These are phyloP conservation scores for Gambusia holbrooki DNA, from an alignment of 2,113 vertebrate species.

Conservation along the genomic window DNA sequence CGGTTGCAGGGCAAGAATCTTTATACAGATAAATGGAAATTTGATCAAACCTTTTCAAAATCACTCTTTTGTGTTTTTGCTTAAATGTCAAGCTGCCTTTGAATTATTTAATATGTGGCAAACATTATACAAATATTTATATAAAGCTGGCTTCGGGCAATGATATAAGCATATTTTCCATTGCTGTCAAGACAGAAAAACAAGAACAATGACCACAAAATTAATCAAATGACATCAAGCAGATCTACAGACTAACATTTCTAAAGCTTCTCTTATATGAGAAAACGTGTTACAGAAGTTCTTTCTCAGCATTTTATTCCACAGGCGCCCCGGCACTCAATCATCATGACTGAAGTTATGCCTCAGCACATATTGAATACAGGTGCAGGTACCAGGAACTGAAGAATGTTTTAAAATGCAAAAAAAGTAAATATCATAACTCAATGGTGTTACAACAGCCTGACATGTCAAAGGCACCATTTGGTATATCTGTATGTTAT, in stretches of 20 bases:
- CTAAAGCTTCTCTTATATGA: background rate
- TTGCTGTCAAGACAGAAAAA: no score
- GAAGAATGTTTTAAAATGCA: slow-evolving; percentile 27
- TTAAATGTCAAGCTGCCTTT: background rate
- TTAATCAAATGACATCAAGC: background rate
- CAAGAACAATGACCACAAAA: background rate
- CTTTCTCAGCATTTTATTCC: slow-evolving; percentile 13
- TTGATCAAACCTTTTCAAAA: background rate
- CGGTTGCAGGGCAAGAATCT: background rate
- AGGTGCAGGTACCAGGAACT: slow-evolving; percentile 41
- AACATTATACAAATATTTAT: background rate
- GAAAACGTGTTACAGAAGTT: slow-evolving; percentile 22
- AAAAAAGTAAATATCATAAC: slow-evolving; percentile 2
- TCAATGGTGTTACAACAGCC: slow-evolving; percentile 5
- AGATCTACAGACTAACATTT: slow-evolving; percentile 3
- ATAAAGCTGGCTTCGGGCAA: background rate
- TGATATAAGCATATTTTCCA: background rate
- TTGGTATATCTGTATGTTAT: background rate
- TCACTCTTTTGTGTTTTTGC: slow-evolving; percentile 14
- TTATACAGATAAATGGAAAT: background rate
- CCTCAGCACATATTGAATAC: slow-evolving; percentile 45
- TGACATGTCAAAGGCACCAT: slow-evolving; percentile 11
- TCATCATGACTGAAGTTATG: slow-evolving; percentile 5
- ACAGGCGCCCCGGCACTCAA: background rate
- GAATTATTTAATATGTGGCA: slow-evolving; percentile 20